These are phyloP conservation scores for Sphaerodactylus townsendi DNA, from an alignment of 2,113 vertebrate species.

Conservation along the genomic window DNA sequence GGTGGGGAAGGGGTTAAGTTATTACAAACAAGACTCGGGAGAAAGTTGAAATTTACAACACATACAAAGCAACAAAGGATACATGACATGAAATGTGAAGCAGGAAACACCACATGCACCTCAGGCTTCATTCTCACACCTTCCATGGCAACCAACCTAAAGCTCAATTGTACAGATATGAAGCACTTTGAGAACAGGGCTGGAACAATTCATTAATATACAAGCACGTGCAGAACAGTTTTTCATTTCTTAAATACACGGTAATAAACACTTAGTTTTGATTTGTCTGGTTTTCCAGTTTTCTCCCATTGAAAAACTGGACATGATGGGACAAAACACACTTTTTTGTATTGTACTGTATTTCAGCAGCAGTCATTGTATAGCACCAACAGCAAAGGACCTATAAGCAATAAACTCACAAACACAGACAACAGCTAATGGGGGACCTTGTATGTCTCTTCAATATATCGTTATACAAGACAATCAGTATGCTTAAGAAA, in stretches of 20 bases:
- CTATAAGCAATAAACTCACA: background rate
- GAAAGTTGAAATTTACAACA: background rate
- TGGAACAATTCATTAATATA: background rate
- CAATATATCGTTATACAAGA: background rate
- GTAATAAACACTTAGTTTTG: no score
- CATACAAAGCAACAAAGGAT: background rate
- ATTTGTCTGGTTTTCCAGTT: background rate
- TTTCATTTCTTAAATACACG: background rate
- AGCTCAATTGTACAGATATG: background rate
- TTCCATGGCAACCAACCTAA: slow-evolving; percentile 10
- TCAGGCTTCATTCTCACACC: background rate
- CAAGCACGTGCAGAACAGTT: background rate
- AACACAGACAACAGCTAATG: background rate
- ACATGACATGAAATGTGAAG: background rate
- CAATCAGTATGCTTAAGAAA: background rate
- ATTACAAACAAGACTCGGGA: background rate
- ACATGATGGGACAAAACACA: background rate
- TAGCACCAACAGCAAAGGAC: background rate
- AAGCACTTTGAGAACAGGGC: background rate
- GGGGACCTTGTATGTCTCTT: background rate
- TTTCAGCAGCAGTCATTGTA: background rate
- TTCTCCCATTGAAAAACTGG: background rate
- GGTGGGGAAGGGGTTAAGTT: background rate
- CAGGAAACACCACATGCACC: background rate
- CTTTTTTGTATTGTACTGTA: background rate